Base-by-base conservation (phyloP, 2,888 invertebrate genomes). In the Oligia strigilis region DNA sequence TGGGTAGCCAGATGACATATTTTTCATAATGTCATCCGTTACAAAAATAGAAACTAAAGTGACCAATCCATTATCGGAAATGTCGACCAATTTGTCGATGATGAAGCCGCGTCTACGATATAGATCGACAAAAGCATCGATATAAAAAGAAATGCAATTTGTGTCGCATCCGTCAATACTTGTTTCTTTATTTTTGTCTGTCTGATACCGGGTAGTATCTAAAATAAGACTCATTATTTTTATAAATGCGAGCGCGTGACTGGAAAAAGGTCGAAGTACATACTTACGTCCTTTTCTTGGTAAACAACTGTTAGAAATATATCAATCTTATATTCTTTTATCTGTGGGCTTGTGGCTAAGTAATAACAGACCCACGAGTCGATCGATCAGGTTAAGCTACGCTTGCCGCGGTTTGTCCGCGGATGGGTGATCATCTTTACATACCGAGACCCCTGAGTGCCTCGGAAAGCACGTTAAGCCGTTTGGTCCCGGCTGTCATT, bases 41-140 rank as follows among this genome's bases (percentile, higher is more conserved):
- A 77, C 52, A 69, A 87, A 82, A 83, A 83, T 74, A 72, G 75
- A 65, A 43, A 75, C 52, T 77, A 66, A 78, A 73, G 67, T 83
- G 78, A 74, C 60, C 78, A 78, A 84, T 88, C 75, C 74, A 82
- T 72, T 87, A 86, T 72, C 69, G 82, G 78, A 80, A 86, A 81
- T 77, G 71, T 81, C 84, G 60, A 77, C 29, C 80, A 81, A 84
- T 82, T 83, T 81, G 75, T 81, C 72, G 62, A 80, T 78, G 75
- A 80, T 66, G 43, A 66, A 76, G 75, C 36, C 67, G 60, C 49
- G 29, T 46, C 67, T 72, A 72, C 65, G 55, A 64, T 73, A 77
- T 70, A 84, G 69, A 86, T 79, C 67, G 79, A 81, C 62, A 66
- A 75, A 46, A 77, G 43, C 6, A 19, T 55, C 55, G 49, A 43